Evolutionary conservation across 2,797 vertebrate species (phyloP).

Genomic region (Malurus splendens): DNA sequence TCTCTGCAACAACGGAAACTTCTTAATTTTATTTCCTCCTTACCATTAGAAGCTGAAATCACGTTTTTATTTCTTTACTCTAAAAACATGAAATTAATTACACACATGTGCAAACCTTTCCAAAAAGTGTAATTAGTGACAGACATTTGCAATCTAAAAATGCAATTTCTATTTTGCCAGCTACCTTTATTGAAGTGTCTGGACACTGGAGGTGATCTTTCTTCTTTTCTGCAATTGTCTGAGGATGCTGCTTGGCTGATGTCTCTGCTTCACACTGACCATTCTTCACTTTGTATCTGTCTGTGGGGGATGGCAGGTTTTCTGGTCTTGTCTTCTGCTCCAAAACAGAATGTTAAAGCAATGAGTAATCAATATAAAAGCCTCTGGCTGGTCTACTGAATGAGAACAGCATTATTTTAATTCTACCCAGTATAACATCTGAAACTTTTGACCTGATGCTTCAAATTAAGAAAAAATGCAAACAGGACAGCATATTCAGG

Average conservation of each 20-base stretch:
- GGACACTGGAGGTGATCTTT: neutral
- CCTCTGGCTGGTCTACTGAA: neutral
- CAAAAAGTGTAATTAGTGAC: neutral
- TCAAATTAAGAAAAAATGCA: neutral
- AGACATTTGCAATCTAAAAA: neutral
- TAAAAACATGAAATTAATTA: neutral
- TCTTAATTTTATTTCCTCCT: neutral
- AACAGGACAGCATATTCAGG: neutral
- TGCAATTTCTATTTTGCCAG: slow-evolving; percentile 22
- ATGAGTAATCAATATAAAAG: neutral
- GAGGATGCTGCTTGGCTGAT: slow-evolving; percentile 30
- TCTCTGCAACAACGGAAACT: neutral
- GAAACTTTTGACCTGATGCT: neutral
- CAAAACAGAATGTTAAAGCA: slow-evolving; percentile 24
- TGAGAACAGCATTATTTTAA: neutral
- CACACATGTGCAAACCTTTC: neutral
- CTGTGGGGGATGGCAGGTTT: slow-evolving; percentile 54
- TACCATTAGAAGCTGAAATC: neutral
- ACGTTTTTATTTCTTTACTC: neutral
- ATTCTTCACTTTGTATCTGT: slow-evolving; percentile 57
- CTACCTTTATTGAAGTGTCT: neutral
- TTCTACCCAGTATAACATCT: neutral
- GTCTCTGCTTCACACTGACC: slow-evolving; percentile 52
- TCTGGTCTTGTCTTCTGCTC: slow-evolving; percentile 55
- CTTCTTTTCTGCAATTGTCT: slow-evolving; percentile 36